Base-by-base conservation (phyloP, 2,797 vertebrate species). In the Euthynnus affinis region DNA sequence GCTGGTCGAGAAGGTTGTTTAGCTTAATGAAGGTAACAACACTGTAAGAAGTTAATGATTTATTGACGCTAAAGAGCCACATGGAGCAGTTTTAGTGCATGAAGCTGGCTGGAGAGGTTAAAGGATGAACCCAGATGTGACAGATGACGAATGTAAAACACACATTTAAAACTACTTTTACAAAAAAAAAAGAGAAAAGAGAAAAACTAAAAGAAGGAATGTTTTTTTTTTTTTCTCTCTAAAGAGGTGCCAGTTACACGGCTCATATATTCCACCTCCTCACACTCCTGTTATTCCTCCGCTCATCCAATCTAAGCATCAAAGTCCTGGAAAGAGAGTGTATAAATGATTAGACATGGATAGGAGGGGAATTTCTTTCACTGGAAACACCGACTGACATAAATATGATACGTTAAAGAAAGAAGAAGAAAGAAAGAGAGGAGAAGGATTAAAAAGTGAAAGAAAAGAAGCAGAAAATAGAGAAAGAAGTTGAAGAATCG, bases 321-420 rank as follows among this genome's bases (percentile, higher is more conserved):
- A 51, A 67, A 74, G 77, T 80, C 80, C 74, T 77, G 84, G 62
- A 84, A 76, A 80, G 67, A 80, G 67, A 29, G 46, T 53, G 60
- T 82, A 80, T 82, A 3, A 84, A 80, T 48, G 74, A 84, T 90
- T 86, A 80, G 87, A 86, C 83, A 82, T 32, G 87, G 83, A 82
- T 3, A 4, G 34, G 65, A 68, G 80, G 75, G 78, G 75, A 87
- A 86, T 88, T 90, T 80, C 82, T 88, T 29, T 49, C 34, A 4
- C 17, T 51, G 64, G 66, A 57, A 56, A 74, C 8, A 44, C 13
- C 4, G 18, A 5, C 37, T 13, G 73, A 81, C 66, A 52, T 56
- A 68, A 62, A 73, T 29, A 27, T 37, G 48, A 76, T 4, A 53
- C 27, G 32, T 17, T n/a, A n/a, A 6, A 53, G 32, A 25, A 25